Evolutionary conservation across 2,113 vertebrate genomes (phyloP), one percentile per base, ranked within the genome.

Genomic region (Mobula hypostoma): DNA sequence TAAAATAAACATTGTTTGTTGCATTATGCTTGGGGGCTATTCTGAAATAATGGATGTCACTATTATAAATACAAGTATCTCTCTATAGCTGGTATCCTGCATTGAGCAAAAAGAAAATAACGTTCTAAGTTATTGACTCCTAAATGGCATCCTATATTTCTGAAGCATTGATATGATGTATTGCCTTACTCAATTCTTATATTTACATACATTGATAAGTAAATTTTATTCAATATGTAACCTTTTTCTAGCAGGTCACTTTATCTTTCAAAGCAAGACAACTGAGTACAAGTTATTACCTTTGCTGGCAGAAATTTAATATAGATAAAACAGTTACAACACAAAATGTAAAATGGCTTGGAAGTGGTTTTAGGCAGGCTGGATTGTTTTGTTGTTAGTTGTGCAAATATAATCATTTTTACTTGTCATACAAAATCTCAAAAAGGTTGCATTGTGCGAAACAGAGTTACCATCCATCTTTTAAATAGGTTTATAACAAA

Each of bases 301-400:
- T 68, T 90, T 90, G 85, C 85, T 15, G n/a, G n/a, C 85, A 68
- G 85, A 90, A 90, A 90, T 90, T 66, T 90, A 66, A 90, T 90
- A 90, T 66, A 63, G 85, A 68, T 90, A 68, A 90, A 68, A 90
- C 61, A 32, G 63, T 32, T 90, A 29, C 11, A 2, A 14, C 85
- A 90, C 61, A 32, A 90, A 90, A 68, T 17, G n/a, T 88, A 68
- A 36, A 66, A 66, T 29, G 85, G 15, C 61, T 88, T 88, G 58
- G 29, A 66, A 88, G 85, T 68, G 14, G 61, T 90, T 90, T n/a
- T 68, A 17, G 85, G n/a, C 85, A 36, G 29, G 8, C n/a, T 2
- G 32, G 72, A 79, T 36, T n/a, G 63, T 90, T 90, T 66, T 19
- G n/a, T 90, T 32, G 85, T 88, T n/a, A 19, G 61, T 61, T 90